Percentiles rank a stretch among this genome's conserved stretches.
phyloP scores from a whole-genome alignment of 1,140 invertebrate genomes.

The Papilio glaucus region DNA sequence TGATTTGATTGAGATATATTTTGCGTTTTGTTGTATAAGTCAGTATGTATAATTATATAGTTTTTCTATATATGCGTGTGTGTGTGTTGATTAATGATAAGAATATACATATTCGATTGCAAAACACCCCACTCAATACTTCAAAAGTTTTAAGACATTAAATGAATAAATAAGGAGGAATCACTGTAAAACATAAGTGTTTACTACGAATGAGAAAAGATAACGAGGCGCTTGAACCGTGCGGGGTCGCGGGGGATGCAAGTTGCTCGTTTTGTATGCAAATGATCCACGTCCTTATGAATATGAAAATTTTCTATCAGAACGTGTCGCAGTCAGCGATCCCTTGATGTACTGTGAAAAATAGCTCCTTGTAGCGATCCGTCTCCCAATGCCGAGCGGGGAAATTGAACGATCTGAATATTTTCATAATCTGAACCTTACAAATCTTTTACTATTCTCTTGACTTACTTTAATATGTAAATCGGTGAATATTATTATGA shows the following conservation, averaged over 20 bases:
- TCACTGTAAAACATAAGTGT: too few species aligned
- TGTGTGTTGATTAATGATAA: too few species aligned
- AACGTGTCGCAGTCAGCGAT: constrained; percentile 79
- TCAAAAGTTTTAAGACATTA: too few species aligned
- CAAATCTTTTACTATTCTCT: background rate
- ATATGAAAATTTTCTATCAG: constrained; percentile 84
- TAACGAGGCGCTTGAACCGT: background rate
- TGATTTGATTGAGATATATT: too few species aligned
- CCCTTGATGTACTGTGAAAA: constrained; percentile 63
- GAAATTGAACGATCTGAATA: constrained; percentile 5
- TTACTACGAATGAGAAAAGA: too few species aligned
- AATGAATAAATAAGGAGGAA: too few species aligned
- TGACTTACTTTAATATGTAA: background rate
- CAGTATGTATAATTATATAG: too few species aligned
- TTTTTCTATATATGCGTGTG: too few species aligned
- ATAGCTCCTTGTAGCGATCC: constrained; percentile 60
- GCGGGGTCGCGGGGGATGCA: constrained; percentile 32
- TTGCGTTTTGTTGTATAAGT: too few species aligned
- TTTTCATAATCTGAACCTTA: background rate
- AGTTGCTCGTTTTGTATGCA: constrained; percentile 82
- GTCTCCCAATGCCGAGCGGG: constrained; percentile 50
- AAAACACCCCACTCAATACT: too few species aligned
- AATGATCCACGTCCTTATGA: constrained; percentile 81
- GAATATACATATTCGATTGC: too few species aligned
- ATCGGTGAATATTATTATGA: too few species aligned